Conservation (phyloP, 2,113 vertebrate species). For the Phrynocephalus versicolor region DNA sequence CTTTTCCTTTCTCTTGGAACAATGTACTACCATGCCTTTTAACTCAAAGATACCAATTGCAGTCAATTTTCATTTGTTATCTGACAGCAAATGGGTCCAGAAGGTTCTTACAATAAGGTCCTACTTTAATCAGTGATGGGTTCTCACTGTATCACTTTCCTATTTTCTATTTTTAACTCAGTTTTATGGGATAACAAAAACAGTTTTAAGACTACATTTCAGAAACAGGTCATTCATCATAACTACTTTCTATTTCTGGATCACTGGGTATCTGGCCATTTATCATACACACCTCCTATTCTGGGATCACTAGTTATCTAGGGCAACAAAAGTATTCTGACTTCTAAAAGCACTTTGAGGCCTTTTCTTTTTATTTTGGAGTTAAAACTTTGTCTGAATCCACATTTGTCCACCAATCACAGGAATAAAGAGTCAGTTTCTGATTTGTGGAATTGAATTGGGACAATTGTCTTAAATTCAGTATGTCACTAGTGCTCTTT, state of each 20-base stretch:
- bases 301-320: conserved; percentile 27
- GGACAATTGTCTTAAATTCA: too few relatives aligned
- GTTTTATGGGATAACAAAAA: conserved; percentile 3
- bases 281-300: conserved; percentile 23
- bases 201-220: conserved; percentile 1
- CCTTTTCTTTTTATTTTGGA: neutral
- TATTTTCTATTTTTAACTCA: conserved; percentile 2
- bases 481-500: too few relatives aligned
- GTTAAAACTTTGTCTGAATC: conserved; percentile 2
- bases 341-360: conserved; percentile 8
- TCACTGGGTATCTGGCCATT: conserved; percentile 21
- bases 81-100: neutral
- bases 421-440: too few relatives aligned
- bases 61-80: neutral
- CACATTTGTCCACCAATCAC: too few relatives aligned
- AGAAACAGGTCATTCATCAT: conserved; percentile 29
- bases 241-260: conserved; percentile 16
- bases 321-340: conserved; percentile 3
- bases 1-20: neutral
- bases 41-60: conserved; percentile 7
- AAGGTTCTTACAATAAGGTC: neutral
- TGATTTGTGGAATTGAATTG: too few relatives aligned
- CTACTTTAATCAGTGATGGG: neutral
- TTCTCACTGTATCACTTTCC: neutral
- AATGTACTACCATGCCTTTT: neutral